These are phyloP conservation scores for Cryptus armator DNA, from an alignment of 2,888 invertebrate genomes.

Conservation along the genomic window DNA sequence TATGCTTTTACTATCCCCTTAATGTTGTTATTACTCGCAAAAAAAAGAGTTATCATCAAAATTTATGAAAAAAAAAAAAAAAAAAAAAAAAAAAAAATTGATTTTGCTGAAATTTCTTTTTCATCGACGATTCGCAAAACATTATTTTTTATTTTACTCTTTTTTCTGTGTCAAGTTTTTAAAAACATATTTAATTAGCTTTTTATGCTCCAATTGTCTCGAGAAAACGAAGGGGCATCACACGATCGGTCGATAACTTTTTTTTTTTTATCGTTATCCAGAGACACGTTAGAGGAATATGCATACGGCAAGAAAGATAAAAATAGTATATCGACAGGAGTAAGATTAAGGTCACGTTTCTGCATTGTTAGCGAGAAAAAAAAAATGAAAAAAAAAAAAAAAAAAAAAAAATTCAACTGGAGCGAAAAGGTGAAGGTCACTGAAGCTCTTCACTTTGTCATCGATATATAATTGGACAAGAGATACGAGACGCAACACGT, in stretches of 20 bases:
- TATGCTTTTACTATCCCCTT: too few species aligned
- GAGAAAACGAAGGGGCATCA: too few species aligned
- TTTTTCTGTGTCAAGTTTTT: too few species aligned
- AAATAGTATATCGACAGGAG: not conserved
- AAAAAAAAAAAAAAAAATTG: too few species aligned
- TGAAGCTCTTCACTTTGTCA: not conserved
- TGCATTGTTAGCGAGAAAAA: not conserved
- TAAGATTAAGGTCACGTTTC: not conserved
- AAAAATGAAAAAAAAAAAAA: not conserved
- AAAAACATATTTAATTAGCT: too few species aligned
- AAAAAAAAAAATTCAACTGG: not conserved
- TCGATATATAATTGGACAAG: not conserved
- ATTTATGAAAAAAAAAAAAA: too few species aligned
- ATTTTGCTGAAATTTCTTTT: too few species aligned
- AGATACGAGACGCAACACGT: not conserved
- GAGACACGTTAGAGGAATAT: not conserved
- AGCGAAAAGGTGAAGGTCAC: not conserved
- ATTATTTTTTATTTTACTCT: too few species aligned
- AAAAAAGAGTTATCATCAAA: too few species aligned
- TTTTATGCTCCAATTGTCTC: too few species aligned
- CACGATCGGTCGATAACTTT: not conserved
- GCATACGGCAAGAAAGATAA: not conserved
- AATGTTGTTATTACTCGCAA: too few species aligned
- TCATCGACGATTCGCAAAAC: too few species aligned
- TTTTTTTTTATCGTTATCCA: constrained; percentile 3